These are phyloP conservation scores for Eueides isabella DNA, from an alignment of 1,140 invertebrate species.

Conservation along the genomic window DNA sequence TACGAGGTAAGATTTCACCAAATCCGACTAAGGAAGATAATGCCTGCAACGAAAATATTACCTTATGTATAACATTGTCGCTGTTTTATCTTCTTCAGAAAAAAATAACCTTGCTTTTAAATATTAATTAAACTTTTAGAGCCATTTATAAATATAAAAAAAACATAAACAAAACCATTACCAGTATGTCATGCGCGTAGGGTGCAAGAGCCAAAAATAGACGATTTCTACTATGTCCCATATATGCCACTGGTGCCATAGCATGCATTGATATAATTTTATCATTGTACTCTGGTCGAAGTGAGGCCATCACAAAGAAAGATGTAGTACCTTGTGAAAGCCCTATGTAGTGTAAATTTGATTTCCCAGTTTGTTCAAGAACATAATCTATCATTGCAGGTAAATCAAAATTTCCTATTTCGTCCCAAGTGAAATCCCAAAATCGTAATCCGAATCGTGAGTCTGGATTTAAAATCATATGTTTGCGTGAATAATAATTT, in stretches of 20 bases:
- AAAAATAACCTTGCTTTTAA: background rate
- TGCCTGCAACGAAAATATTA: constrained; percentile 46
- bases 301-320: constrained; percentile 85
- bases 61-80: background rate
- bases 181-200: constrained; percentile 60
- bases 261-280: constrained; percentile 86
- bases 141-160: background rate
- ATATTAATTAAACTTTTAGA: background rate
- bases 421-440: constrained; percentile 91
- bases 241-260: constrained; percentile 86
- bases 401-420: constrained; percentile 90
- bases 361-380: constrained; percentile 83
- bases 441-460: constrained; percentile 82
- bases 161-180: constrained; percentile 43
- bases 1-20: constrained; percentile 83
- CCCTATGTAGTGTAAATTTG: constrained; percentile 86
- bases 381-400: constrained; percentile 90
- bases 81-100: background rate
- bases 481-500: constrained; percentile 85
- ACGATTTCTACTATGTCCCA: constrained; percentile 82
- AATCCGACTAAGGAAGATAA: constrained; percentile 67
- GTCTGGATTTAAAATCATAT: constrained; percentile 82
- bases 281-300: constrained; percentile 85
- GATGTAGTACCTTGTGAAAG: constrained; percentile 88
- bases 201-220: constrained; percentile 58